Base-by-base conservation (phyloP, 2,797 vertebrate species). In the Sebastes alutus region DNA sequence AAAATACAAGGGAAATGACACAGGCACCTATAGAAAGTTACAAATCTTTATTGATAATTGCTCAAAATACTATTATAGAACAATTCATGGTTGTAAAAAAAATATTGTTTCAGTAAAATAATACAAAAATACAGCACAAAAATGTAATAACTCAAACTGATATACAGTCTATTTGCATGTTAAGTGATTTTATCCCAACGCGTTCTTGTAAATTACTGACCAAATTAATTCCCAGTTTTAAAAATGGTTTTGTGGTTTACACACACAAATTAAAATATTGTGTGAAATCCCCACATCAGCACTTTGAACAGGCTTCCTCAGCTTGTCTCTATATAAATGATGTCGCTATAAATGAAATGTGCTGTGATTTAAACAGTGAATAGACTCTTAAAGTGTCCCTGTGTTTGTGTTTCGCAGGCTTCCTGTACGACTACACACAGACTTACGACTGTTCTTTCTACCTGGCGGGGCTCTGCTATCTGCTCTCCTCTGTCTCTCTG, bases 361-460 rank as follows among this genome's bases (percentile, higher is more conserved):
- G 16, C 22, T 18, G n/a, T 58, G 25, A n/a, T 2, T 42, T 32
- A 49, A 16, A 20, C 16, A 5, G 6, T 5, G 14, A 9, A 35
- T 11, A 60, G 18, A 14, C 8, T 58, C 2, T 56, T 42, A 61
- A 29, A 30, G 11, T 23, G 70, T 35, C 64, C 7, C 32, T 61
- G 3, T 27, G 33, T 73, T 64, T 59, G 6, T 80, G 38, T 88
- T 67, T 86, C 65, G 3, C 93, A 99, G 97, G 98, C 27, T 98
- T 97, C 95, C 93, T 99, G 78, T 96, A 98, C 0, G 98, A 99
- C 92, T 96, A 96, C 95, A 99, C 96, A 4, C 96, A 95, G 93
- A 99, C 97, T 0, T 99, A 99, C 2, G 94, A 91, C 80, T 96
- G 96, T 76, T 99, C 98, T 23, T 99, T 98, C 94, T 97, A 98